Conservation (phyloP, 2,797 vertebrate species). For the Melanogrammus aeglefinus region DNA sequence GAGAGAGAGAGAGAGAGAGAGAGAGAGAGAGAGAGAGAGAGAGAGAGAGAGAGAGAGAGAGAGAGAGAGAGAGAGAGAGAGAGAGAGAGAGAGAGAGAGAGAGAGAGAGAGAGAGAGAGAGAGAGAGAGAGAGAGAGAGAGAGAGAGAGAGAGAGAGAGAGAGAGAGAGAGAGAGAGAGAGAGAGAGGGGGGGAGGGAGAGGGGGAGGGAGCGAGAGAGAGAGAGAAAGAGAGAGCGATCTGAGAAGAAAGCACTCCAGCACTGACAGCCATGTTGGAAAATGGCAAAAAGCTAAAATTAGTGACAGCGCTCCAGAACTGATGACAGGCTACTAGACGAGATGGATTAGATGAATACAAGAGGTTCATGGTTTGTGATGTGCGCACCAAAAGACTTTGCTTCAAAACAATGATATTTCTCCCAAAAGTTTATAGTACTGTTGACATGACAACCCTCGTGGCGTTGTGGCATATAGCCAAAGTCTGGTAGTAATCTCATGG, state of each 20-base stretch:
- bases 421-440: slow-evolving; percentile 18
- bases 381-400: not conserved
- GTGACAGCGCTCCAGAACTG: not conserved
- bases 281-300: not conserved
- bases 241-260: not conserved
- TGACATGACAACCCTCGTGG: slow-evolving; percentile 14
- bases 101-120: not conserved
- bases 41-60: not conserved
- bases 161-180: not conserved
- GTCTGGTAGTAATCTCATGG: slow-evolving; percentile 20
- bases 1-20: not conserved
- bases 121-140: not conserved
- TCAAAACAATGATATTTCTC: not conserved
- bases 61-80: not conserved
- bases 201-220: not conserved
- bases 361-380: not conserved
- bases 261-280: not conserved
- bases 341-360: not conserved
- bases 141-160: not conserved
- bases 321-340: not conserved
- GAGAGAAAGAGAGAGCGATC: not conserved
- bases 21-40: not conserved
- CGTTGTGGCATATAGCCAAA: slow-evolving; percentile 11
- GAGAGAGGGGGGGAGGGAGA: not conserved
- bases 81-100: not conserved